Percentiles rank a stretch among this genome's conserved stretches.
phyloP scores from a whole-genome alignment of 92 coral and sea anemone species.

The Umimayanthus chanpuru region DNA sequence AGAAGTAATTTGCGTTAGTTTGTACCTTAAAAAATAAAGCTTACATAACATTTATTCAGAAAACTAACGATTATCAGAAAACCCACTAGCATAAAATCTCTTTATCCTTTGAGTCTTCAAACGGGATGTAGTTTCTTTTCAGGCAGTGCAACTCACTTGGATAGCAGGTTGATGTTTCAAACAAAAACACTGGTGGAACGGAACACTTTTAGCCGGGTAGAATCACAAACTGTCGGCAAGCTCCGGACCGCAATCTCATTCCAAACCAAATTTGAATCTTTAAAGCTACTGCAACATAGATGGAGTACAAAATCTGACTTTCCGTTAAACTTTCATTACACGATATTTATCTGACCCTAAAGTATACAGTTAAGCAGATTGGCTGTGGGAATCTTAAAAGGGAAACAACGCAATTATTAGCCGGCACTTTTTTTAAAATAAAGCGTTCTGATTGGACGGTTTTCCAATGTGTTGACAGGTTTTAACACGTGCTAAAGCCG shows the following conservation, averaged over 20 bases:
- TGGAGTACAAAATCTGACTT: background rate
- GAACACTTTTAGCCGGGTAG: background rate
- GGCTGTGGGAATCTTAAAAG: constrained; percentile 2
- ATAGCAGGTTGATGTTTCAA: background rate
- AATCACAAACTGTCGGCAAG: background rate
- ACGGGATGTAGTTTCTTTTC: background rate
- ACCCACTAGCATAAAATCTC: background rate
- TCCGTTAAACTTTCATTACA: background rate
- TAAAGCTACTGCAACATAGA: background rate
- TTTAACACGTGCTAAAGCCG: constrained; percentile 16
- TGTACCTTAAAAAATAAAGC: no score
- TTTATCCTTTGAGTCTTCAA: background rate
- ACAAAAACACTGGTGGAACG: constrained; percentile 4
- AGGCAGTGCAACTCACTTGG: background rate
- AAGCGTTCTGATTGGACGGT: constrained; percentile 25
- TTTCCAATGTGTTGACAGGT: constrained; percentile 11
- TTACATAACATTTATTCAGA: no score
- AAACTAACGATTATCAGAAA: background rate
- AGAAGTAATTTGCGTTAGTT: background rate
- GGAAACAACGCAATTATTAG: constrained; percentile 29
- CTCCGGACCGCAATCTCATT: background rate
- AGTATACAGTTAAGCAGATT: background rate
- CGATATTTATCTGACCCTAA: background rate
- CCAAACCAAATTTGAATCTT: background rate
- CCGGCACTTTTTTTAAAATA: background rate